phyloP scores from a whole-genome alignment of 2,797 vertebrate species.

The Crocidura indochinensis region DNA sequence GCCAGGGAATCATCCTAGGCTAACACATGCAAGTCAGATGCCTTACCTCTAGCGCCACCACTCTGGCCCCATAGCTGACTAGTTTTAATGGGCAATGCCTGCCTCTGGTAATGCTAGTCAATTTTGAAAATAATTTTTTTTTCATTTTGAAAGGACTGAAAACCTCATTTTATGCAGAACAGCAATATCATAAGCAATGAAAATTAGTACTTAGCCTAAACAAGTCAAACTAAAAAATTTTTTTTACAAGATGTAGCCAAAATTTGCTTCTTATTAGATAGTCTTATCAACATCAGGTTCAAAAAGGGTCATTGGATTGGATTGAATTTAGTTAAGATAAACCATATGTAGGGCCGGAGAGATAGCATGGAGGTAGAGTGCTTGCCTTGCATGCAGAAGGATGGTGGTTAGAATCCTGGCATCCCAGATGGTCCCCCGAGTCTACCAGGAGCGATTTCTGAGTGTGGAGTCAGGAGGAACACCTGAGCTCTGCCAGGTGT shows the following conservation, averaged over 20 bases:
- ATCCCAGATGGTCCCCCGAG: too few relatives aligned
- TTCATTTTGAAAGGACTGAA: conserved; percentile 30
- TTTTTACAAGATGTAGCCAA: conserved; percentile 52
- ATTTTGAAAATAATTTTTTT: conserved; percentile 7
- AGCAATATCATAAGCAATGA: background rate
- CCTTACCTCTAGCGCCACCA: too few relatives aligned
- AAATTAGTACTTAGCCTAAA: conserved; percentile 47
- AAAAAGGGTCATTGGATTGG: background rate
- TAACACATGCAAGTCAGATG: too few relatives aligned
- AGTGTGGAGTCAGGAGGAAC: too few relatives aligned
- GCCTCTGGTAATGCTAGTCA: conserved; percentile 13
- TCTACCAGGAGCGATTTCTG: too few relatives aligned
- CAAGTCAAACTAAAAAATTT: conserved; percentile 50
- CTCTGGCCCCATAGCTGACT: too few relatives aligned
- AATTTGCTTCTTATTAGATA: conserved; percentile 24
- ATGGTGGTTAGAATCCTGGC: too few relatives aligned
- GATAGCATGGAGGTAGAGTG: too few relatives aligned
- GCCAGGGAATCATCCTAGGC: too few relatives aligned
- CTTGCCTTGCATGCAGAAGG: too few relatives aligned
- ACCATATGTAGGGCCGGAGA: background rate
- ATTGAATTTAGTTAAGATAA: too few relatives aligned
- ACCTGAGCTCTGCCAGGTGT: too few relatives aligned
- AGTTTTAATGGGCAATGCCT: background rate
- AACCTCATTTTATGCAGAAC: background rate
- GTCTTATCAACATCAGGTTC: conserved; percentile 30